Percentiles rank a stretch among this genome's conserved stretches.
phyloP scores from a whole-genome alignment of 2,113 vertebrate species.

The Egretta garzetta region DNA sequence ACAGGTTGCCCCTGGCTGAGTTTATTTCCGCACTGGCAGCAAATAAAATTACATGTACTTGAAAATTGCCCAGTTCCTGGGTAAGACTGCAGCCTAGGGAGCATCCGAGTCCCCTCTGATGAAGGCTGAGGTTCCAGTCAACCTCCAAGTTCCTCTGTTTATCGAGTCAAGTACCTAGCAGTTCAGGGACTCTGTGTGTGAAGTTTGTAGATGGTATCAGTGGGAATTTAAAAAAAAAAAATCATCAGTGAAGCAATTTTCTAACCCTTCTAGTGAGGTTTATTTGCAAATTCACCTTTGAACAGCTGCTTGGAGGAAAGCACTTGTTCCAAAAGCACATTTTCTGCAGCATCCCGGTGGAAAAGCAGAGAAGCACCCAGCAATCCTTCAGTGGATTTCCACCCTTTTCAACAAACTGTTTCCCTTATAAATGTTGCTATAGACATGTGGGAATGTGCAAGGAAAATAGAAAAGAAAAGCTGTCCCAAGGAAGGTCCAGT shows the following conservation, averaged over 20 bases:
- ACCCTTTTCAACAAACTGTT: neutral
- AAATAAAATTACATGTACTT: neutral
- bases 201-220: neutral
- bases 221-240: neutral
- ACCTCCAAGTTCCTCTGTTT: neutral
- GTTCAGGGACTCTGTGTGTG: neutral
- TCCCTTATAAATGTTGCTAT: neutral
- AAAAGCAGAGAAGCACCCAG: neutral
- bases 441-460: neutral
- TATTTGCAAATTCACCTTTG: neutral
- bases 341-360: neutral
- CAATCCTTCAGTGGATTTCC: neutral
- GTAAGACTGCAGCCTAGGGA: neutral
- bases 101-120: neutral
- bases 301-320: neutral
- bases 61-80: neutral
- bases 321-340: neutral
- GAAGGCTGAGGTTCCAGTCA: neutral
- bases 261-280: neutral
- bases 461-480: neutral
- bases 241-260: neutral
- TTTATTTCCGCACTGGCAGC: neutral
- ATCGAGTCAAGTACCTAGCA: neutral
- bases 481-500: neutral
- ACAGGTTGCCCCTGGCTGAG: neutral